Evolutionary conservation across 2,113 vertebrate species (phyloP), one percentile per base, ranked within the genome.

Genomic region (Oriolus oriolus): DNA sequence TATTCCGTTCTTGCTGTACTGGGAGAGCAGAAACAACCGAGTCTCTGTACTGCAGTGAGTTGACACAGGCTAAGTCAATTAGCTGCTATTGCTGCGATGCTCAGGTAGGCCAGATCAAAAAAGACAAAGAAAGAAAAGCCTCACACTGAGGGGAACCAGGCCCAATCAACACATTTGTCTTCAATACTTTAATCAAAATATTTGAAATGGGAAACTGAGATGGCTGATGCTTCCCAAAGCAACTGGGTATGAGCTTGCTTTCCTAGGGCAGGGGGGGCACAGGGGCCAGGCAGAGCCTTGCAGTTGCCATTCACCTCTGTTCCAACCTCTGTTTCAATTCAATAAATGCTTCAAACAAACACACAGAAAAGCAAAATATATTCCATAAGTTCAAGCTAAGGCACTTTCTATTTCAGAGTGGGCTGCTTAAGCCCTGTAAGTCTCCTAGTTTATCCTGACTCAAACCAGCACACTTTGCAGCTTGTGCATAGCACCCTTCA

Each of bases 51-150:
- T 7, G 50, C 83, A 28, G 57, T 19, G 78, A 80, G 77, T 11
- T 94, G 75, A 95, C 86, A 92, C 76, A 89, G 81, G 79, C 87
- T 92, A 96, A 93, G 79, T 76, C 70, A 94, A 87, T 93, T 75
- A 90, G 89, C 81, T 89, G 80, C 57, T 61, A 30, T 53, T 64
- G 64, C 81, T 61, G 37, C 4, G 31, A 75, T 52, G 68, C 74
- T 92, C 75, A 76, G 95, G 71, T 15, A 60, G 70, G 69, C 63
- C 73, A 35, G 76, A 84, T 64, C 61, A 75, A 75, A 84, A 84
- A 77, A 54, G 59, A 82, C 64, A 86, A 82, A 90, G 71, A 64
- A 79, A 88, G 66, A 93, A 94, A 92, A 74, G 83, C 59, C 59
- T 68, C 75, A 54, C 3, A 4, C 63, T 10, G 47, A 86, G 88